phyloP scores from a whole-genome alignment of 2,113 vertebrate species.

The Camelus bactrianus region DNA sequence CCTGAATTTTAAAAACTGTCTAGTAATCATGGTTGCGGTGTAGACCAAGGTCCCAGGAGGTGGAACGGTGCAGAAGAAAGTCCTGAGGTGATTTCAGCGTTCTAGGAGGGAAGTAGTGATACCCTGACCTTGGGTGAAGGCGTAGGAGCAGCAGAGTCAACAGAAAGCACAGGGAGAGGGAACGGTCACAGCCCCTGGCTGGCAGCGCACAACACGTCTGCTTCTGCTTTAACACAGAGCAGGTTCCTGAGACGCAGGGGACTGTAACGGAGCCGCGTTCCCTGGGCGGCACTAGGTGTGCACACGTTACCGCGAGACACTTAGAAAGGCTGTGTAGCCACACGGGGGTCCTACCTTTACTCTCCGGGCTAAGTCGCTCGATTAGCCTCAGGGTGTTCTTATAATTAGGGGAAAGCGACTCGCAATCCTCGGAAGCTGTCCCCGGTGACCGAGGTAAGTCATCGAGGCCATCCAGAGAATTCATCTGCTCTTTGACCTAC shows the following conservation, averaged over 20 bases:
- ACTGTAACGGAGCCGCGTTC: too few relatives aligned
- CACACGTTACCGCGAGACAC: neutral
- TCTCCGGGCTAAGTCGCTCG: slow-evolving; percentile 90
- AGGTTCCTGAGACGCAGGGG: neutral
- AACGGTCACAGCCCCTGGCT: too few relatives aligned
- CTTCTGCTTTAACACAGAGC: neutral
- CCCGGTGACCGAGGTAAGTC: slow-evolving; percentile 93
- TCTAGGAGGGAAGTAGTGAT: too few relatives aligned
- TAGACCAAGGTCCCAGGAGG: too few relatives aligned
- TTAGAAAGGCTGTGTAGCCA: neutral
- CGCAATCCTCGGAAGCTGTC: slow-evolving; percentile 89
- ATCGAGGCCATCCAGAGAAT: slow-evolving; percentile 88
- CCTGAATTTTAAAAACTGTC: neutral
- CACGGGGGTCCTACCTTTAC: slow-evolving; percentile 86
- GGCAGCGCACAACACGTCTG: too few relatives aligned
- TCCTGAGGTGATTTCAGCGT: too few relatives aligned
- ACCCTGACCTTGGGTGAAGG: too few relatives aligned
- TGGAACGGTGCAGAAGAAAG: too few relatives aligned
- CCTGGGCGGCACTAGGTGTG: neutral
- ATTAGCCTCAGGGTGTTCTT: slow-evolving; percentile 89
- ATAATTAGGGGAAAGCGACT: slow-evolving; percentile 87
- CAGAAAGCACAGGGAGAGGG: too few relatives aligned
- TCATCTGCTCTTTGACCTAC: slow-evolving; percentile 63
- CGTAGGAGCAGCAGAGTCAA: too few relatives aligned
- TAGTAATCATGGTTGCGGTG: too few relatives aligned